Evolutionary conservation across 2,113 vertebrate genomes (phyloP).

Genomic region (Alouatta palliata): DNA sequence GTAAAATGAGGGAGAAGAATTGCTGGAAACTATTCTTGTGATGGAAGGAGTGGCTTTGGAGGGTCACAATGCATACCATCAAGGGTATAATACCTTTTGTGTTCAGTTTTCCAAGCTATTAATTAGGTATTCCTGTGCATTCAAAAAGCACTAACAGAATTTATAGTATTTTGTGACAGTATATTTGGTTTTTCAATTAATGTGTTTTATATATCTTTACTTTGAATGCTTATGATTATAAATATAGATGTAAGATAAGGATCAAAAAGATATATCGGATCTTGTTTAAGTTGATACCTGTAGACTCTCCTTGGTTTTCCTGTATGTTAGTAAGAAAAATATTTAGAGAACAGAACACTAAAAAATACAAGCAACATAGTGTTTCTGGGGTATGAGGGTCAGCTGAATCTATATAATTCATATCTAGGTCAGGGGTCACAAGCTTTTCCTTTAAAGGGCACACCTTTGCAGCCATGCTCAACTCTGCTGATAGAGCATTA

Average conservation of each 20-base stretch:
- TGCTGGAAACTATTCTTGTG: background rate
- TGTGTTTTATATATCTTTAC: background rate
- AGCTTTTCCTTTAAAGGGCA: background rate
- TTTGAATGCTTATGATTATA: constrained; percentile 29
- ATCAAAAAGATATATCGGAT: constrained; percentile 44
- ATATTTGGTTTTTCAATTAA: background rate
- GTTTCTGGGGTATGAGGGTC: background rate
- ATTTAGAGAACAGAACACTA: background rate
- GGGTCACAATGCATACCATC: background rate
- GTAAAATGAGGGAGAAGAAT: background rate
- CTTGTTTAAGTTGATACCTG: background rate
- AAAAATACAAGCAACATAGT: background rate
- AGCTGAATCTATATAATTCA: background rate
- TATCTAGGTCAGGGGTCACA: background rate
- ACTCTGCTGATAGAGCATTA: background rate
- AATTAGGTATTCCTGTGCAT: background rate
- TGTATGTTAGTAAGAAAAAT: constrained; percentile 7
- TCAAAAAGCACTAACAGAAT: constrained; percentile 1
- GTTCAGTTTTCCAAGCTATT: background rate
- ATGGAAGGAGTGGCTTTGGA: background rate
- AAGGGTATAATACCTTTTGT: background rate
- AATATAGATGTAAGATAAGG: background rate
- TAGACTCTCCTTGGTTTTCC: background rate
- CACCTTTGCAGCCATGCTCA: background rate
- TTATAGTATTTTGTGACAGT: background rate